Conservation (phyloP, 2,113 vertebrate genomes). For the Phyllostomus hastatus region DNA sequence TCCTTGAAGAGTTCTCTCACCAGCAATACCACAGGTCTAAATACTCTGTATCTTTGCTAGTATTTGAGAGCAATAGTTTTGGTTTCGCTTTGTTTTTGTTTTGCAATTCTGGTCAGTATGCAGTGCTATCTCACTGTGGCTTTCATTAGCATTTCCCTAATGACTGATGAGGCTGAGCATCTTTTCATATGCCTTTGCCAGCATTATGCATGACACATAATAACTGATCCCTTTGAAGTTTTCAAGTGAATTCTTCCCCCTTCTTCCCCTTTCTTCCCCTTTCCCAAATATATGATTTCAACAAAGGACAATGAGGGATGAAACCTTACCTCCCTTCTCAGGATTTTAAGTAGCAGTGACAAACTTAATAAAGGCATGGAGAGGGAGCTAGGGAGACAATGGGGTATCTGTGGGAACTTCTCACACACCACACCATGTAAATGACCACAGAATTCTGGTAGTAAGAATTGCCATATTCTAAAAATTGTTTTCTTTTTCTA, state of each 20-base stretch:
- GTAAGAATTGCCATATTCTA: neutral
- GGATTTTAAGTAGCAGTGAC: neutral
- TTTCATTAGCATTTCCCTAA: conserved; percentile 27
- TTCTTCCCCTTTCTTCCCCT: neutral
- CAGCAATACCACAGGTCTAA: neutral
- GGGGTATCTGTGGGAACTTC: neutral
- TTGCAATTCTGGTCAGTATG: neutral
- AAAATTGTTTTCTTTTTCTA: neutral
- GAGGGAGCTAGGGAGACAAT: neutral
- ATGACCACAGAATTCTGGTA: neutral
- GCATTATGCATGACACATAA: neutral
- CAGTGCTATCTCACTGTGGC: neutral
- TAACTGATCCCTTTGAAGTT: no score
- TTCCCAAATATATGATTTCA: conserved; percentile 12
- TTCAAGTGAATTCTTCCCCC: neutral
- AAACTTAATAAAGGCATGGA: neutral
- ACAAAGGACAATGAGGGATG: neutral
- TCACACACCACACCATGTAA: neutral
- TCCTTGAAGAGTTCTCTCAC: neutral
- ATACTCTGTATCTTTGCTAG: neutral
- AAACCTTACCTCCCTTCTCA: neutral
- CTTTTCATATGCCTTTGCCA: conserved; percentile 13
- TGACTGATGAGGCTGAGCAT: neutral
- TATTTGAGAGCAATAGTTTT: neutral
- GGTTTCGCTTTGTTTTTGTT: neutral